Conservation (phyloP, 2,113 vertebrate genomes). For the Riparia riparia region DNA sequence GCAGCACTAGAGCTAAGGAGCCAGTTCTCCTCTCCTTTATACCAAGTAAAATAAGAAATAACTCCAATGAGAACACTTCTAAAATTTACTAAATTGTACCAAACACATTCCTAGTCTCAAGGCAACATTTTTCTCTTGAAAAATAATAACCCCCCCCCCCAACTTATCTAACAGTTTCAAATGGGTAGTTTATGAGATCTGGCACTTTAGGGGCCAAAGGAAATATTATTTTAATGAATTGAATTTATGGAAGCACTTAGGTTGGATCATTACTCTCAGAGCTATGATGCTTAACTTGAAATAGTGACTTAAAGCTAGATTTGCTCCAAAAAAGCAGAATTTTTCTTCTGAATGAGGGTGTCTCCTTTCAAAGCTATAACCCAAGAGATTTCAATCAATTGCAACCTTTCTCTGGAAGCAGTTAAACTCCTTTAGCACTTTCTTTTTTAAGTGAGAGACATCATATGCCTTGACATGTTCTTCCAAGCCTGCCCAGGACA, state of each 20-base stretch:
- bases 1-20: neutral
- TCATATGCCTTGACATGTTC: rapidly evolving
- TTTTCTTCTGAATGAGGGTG: neutral
- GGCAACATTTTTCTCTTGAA: constrained; percentile 18
- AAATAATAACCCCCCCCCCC: neutral
- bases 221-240: constrained; percentile 58
- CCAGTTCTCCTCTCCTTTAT: neutral
- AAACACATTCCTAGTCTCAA: neutral
- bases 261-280: constrained; percentile 36
- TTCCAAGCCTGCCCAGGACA: neutral
- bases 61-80: constrained; percentile 6
- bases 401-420: neutral
- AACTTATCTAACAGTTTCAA: constrained; percentile 32
- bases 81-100: constrained; percentile 24
- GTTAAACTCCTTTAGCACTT: neutral
- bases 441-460: neutral
- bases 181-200: constrained; percentile 15
- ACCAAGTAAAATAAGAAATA: neutral
- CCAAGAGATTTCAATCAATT: neutral
- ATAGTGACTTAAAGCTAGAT: constrained; percentile 3
- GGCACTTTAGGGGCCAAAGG: neutral
- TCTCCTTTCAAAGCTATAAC: neutral
- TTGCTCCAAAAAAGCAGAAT: neutral
- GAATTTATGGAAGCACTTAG: constrained; percentile 32
- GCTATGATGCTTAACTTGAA: constrained; percentile 3